These are phyloP conservation scores for Azorinus chamasolen DNA, from an alignment of 2,888 invertebrate species.

Conservation along the genomic window DNA sequence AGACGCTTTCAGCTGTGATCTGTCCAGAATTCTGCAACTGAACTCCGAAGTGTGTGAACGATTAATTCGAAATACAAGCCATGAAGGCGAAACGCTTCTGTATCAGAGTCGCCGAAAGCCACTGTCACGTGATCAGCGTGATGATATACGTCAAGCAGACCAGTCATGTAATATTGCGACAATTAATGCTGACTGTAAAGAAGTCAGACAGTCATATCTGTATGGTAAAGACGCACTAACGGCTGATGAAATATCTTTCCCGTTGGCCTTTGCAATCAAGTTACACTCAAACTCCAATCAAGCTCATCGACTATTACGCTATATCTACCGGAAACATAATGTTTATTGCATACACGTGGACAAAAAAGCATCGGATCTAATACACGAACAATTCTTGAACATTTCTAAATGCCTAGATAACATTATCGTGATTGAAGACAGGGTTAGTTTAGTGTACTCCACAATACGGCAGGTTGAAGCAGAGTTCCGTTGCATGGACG, in stretches of 20 bases:
- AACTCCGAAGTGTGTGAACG: no score
- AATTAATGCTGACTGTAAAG: conserved; percentile 49
- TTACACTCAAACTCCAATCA: conserved; percentile 75
- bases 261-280: conserved; percentile 79
- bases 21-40: no score
- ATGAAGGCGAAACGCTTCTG: no score
- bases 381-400: conserved; percentile 64
- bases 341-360: conserved; percentile 85
- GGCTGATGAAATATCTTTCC: conserved; percentile 71
- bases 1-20: no score
- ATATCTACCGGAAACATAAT: conserved; percentile 83
- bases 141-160: no score
- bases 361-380: conserved; percentile 65
- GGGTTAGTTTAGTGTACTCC: conserved; percentile 70
- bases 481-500: conserved; percentile 71
- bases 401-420: conserved; percentile 76
- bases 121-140: no score
- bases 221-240: conserved; percentile 58
- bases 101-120: no score
- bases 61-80: no score
- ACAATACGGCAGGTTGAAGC: conserved; percentile 65
- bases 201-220: conserved; percentile 49
- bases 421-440: conserved; percentile 71
- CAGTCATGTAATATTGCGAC: conserved; percentile 25
- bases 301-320: conserved; percentile 77